Percentiles rank a stretch among this genome's conserved stretches.
phyloP scores from a whole-genome alignment of 1,140 invertebrate genomes.

The Eupeodes corollae region DNA sequence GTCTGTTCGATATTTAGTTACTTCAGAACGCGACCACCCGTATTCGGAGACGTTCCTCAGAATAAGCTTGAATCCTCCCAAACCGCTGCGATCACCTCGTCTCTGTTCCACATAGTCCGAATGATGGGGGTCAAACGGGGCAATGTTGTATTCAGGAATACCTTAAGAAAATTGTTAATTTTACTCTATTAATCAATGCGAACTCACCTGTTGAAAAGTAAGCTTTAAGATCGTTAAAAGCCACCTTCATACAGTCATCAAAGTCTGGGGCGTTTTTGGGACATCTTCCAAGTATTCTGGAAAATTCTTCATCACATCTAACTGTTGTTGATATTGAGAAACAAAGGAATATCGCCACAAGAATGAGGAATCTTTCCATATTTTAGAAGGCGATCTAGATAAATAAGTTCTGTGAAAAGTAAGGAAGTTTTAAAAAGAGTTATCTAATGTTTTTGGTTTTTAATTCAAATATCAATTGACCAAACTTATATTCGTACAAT shows the following conservation, averaged over 20 bases:
- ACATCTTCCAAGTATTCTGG: slow-evolving; percentile 45
- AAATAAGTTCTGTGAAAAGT: too few relatives aligned
- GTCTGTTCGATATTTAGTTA: slow-evolving; percentile 67
- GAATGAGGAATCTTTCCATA: too few relatives aligned
- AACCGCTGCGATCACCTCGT: slow-evolving; percentile 46
- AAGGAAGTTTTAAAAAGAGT: too few relatives aligned
- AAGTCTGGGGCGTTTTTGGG: slow-evolving; percentile 47
- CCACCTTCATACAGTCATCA: slow-evolving; percentile 59
- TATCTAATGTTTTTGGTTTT: too few relatives aligned
- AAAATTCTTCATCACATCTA: slow-evolving; percentile 18
- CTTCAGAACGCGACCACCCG: slow-evolving; percentile 63
- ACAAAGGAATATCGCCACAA: too few relatives aligned
- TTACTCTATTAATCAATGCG: too few relatives aligned
- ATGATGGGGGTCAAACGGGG: slow-evolving; percentile 66
- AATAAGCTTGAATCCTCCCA: slow-evolving; percentile 50
- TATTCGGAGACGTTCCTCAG: slow-evolving; percentile 59
- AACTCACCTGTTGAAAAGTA: slow-evolving; percentile 58
- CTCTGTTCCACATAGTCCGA: slow-evolving; percentile 52
- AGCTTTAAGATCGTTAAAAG: slow-evolving; percentile 55
- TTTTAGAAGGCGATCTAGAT: too few relatives aligned
- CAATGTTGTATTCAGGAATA: slow-evolving; percentile 55
- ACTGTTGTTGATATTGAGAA: too few relatives aligned
- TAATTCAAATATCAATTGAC: too few relatives aligned
- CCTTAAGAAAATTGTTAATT: too few relatives aligned
- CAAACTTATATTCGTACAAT: too few relatives aligned